These are phyloP conservation scores for Zaprionus africanus DNA, from an alignment of 1,140 invertebrate genomes.

Conservation along the genomic window DNA sequence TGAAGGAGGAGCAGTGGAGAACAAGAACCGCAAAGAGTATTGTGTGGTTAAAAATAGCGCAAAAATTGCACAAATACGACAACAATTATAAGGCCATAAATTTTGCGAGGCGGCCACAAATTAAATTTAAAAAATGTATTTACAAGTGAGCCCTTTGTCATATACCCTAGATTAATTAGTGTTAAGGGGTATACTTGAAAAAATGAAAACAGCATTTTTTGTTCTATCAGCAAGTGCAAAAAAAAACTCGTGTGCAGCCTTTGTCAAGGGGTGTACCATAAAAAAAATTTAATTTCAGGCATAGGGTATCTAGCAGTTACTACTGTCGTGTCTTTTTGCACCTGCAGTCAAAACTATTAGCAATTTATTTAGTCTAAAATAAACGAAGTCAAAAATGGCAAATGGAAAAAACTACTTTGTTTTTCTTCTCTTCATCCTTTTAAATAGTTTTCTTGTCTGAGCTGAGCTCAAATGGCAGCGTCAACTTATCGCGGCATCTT, in stretches of 20 bases:
- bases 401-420: neutral
- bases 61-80: slow-evolving; percentile 31
- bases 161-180: neutral
- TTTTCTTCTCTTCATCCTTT: neutral
- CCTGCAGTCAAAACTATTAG: neutral
- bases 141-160: neutral
- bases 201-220: too few species aligned
- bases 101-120: slow-evolving; percentile 15
- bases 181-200: neutral
- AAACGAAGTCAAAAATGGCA: neutral
- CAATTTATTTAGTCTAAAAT: neutral
- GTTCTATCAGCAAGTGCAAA: too few species aligned
- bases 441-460: neutral
- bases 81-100: slow-evolving; percentile 52
- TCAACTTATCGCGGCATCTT: slow-evolving; percentile 6
- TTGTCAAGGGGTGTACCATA: too few species aligned
- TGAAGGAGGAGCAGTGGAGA: slow-evolving; percentile 12
- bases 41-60: slow-evolving; percentile 49
- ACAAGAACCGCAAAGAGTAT: slow-evolving; percentile 31
- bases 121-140: slow-evolving; percentile 9
- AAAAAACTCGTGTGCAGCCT: too few species aligned
- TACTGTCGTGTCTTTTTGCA: neutral
- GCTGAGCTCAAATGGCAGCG: neutral
- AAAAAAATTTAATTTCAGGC: too few species aligned
- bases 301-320: neutral